Percentiles rank a stretch among this genome's conserved stretches.
These are phyloP conservation scores for Seira musarum DNA, from an alignment of 2,888 invertebrate genomes.

Conservation along the genomic window DNA sequence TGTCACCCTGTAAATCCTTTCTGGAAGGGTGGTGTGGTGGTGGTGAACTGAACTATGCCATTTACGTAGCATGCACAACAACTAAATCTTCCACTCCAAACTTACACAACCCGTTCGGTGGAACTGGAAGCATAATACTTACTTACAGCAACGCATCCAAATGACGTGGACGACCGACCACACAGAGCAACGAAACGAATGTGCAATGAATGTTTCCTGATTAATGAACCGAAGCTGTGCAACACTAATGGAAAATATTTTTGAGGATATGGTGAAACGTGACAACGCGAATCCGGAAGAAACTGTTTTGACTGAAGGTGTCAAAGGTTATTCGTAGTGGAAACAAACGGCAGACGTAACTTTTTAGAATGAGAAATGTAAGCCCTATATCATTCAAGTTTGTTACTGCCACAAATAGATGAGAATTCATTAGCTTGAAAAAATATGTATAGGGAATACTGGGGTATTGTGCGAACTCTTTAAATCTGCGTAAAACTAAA, in stretches of 20 bases:
- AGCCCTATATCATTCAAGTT: too few species aligned
- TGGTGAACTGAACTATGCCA: neutral
- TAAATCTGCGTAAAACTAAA: too few species aligned
- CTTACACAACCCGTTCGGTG: too few species aligned
- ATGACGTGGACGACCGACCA: too few species aligned
- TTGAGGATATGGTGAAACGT: slow-evolving; percentile 37
- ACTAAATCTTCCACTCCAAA: too few species aligned
- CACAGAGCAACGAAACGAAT: too few species aligned
- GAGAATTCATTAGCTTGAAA: too few species aligned
- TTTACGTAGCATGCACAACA: neutral
- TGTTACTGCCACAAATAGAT: too few species aligned
- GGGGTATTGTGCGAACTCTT: neutral
- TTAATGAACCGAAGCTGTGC: slow-evolving; percentile 52
- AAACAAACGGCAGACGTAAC: too few species aligned
- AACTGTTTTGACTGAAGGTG: slow-evolving; percentile 37
- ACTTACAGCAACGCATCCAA: slow-evolving; percentile 13
- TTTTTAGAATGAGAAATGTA: too few species aligned
- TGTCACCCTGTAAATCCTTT: slow-evolving; percentile 54
- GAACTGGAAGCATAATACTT: too few species aligned
- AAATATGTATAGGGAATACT: neutral
- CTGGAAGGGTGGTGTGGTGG: slow-evolving; percentile 6
- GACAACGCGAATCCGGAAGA: slow-evolving; percentile 44
- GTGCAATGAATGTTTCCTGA: slow-evolving; percentile 30
- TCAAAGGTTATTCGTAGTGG: neutral
- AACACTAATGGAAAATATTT: slow-evolving; percentile 50